phyloP scores from a whole-genome alignment of 2,113 vertebrate genomes.

The Saguinus midas region DNA sequence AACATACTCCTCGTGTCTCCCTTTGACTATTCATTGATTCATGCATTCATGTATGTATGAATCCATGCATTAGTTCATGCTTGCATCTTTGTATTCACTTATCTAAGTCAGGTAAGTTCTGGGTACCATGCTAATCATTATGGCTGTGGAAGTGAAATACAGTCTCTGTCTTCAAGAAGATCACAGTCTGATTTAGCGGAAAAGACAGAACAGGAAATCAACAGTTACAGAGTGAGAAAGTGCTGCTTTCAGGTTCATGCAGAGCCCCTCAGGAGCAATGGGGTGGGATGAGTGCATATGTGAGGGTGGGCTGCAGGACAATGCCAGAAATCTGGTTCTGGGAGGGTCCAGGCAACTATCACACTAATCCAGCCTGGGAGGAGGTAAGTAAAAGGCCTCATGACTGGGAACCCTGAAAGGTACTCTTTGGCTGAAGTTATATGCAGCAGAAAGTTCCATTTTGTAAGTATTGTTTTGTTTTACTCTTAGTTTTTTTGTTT shows the following conservation, averaged over 20 bases:
- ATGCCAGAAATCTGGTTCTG: neutral
- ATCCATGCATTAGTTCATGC: neutral
- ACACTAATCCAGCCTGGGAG: neutral
- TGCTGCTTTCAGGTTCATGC: neutral
- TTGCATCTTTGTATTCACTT: neutral
- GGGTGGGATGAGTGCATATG: neutral
- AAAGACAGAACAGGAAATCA: neutral
- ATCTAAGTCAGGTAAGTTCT: neutral
- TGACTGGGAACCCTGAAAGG: neutral
- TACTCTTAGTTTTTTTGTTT: neutral
- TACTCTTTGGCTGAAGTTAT: neutral
- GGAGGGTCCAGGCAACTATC: neutral
- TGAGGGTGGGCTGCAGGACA: neutral
- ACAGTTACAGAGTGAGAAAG: neutral
- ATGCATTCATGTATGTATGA: neutral
- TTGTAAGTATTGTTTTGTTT: neutral
- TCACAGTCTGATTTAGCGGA: neutral
- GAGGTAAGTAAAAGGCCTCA: neutral
- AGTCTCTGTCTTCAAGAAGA: neutral
- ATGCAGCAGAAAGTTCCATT: neutral
- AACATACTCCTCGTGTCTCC: neutral
- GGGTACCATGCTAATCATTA: neutral
- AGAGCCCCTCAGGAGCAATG: fast-evolving
- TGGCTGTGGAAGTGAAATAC: neutral
- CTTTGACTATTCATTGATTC: neutral